Conservation (phyloP, 2,888 invertebrate genomes). For the Troides helena region DNA sequence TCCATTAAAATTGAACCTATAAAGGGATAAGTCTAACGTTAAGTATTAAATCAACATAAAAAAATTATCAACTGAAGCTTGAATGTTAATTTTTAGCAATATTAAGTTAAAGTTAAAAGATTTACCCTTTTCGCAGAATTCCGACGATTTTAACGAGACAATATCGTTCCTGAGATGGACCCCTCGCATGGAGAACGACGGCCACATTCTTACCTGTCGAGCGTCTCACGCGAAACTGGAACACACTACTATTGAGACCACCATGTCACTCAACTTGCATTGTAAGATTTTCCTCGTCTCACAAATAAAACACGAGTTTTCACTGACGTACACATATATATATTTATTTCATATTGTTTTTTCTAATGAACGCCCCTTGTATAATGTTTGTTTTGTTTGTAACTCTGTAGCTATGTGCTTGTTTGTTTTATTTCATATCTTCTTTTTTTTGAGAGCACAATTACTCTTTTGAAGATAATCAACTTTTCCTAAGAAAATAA, state of each 20-base stretch:
- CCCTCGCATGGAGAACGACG: slow-evolving; percentile 89
- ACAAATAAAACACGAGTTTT: slow-evolving; percentile 19
- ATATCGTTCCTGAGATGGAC: slow-evolving; percentile 87
- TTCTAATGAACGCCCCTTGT: slow-evolving; percentile 12
- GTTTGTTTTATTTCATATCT: neutral
- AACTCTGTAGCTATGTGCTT: neutral
- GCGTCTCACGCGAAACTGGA: slow-evolving; percentile 88
- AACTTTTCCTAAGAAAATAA: neutral
- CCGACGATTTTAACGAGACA: slow-evolving; percentile 90
- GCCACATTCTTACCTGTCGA: slow-evolving; percentile 88
- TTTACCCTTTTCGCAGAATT: slow-evolving; percentile 79
- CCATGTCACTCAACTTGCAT: slow-evolving; percentile 90
- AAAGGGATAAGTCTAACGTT: no score
- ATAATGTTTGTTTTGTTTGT: slow-evolving; percentile 6
- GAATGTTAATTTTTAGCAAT: neutral
- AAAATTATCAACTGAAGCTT: no score
- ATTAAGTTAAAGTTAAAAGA: neutral
- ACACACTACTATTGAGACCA: slow-evolving; percentile 87
- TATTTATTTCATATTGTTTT: slow-evolving; percentile 10
- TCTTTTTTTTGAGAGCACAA: neutral
- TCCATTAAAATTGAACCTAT: no score
- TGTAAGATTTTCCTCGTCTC: slow-evolving; percentile 82
- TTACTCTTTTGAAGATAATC: neutral
- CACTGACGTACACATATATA: neutral
- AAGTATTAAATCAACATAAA: no score